phyloP scores from a whole-genome alignment of 2,888 invertebrate genomes.

The Amphipoea oculea region DNA sequence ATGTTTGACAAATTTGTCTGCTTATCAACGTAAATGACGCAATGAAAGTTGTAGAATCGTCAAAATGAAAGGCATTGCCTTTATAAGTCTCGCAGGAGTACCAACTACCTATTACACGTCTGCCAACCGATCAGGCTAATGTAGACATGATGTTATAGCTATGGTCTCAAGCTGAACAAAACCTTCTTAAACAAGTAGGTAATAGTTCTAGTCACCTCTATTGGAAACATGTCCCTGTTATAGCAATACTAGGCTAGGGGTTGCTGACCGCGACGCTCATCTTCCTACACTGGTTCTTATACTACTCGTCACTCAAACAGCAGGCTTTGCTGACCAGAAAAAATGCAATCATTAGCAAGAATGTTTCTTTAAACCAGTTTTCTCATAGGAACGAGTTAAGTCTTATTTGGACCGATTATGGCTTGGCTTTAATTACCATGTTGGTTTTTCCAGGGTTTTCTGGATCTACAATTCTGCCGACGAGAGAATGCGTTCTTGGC shows the following conservation, averaged over 20 bases:
- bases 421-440: background rate
- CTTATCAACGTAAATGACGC: background rate
- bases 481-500: no score
- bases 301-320: background rate
- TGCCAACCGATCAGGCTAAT: background rate
- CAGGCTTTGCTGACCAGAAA: background rate
- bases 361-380: background rate
- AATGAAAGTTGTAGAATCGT: background rate
- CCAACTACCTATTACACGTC: background rate
- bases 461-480: background rate
- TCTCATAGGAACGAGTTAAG: background rate
- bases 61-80: background rate
- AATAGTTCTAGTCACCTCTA: background rate
- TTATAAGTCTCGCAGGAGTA: background rate
- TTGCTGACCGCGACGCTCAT: background rate
- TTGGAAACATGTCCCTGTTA: background rate
- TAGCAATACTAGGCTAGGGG: background rate
- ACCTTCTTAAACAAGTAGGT: background rate
- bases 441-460: background rate
- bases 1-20: background rate
- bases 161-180: background rate
- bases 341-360: background rate
- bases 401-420: background rate
- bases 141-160: background rate
- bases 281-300: slow-evolving; percentile 6